Conservation (phyloP, 2,113 vertebrate species). For the Pipra filicauda region DNA sequence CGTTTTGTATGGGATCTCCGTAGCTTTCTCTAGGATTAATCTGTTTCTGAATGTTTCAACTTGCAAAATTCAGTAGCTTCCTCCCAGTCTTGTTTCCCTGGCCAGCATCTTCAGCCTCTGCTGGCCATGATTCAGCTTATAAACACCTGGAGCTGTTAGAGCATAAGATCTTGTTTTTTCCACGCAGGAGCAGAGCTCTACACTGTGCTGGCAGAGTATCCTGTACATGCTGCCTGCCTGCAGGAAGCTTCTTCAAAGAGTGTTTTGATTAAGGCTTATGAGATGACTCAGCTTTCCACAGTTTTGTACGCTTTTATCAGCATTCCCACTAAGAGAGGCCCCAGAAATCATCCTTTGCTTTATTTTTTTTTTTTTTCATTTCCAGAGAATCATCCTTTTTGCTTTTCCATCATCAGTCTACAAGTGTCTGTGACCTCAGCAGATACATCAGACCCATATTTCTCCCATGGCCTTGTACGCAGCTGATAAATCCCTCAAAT, state of each 20-base stretch:
- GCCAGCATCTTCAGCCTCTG: background rate
- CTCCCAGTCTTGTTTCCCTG: background rate
- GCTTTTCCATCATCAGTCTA: background rate
- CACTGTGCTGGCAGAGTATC: background rate
- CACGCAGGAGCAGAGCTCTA: background rate
- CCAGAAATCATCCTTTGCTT: background rate
- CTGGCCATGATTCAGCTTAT: background rate
- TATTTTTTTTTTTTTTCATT: background rate
- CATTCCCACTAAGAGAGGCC: background rate
- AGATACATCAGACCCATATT: background rate
- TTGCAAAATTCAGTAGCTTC: background rate
- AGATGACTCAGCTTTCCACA: slow-evolving; percentile 39
- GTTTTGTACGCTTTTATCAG: slow-evolving; percentile 3
- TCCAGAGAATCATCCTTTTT: slow-evolving; percentile 1
- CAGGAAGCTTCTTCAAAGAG: slow-evolving; percentile 31
- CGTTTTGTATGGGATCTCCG: background rate
- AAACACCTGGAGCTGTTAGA: background rate
- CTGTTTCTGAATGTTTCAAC: background rate
- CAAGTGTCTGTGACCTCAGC: background rate
- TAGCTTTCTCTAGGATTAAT: background rate
- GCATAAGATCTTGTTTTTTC: background rate
- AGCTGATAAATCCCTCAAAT: background rate
- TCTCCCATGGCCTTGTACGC: background rate
- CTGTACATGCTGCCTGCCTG: background rate
- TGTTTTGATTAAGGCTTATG: slow-evolving; percentile 25